Evolutionary conservation across 1,140 invertebrate genomes (phyloP).

Genomic region (Caenorhabditis briggsae): DNA sequence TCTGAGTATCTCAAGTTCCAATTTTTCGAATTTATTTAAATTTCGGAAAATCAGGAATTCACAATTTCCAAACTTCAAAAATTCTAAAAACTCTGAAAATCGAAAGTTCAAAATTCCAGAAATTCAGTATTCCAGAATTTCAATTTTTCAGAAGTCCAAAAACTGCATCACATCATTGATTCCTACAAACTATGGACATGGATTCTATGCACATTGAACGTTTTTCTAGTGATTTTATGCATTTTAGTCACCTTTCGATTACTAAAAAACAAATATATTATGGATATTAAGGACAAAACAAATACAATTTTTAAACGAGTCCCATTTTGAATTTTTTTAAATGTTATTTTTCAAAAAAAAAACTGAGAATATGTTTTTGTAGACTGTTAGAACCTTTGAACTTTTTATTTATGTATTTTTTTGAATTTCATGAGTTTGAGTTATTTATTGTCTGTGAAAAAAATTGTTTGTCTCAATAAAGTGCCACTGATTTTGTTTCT

Average conservation of each 20-base stretch:
- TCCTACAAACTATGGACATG: slow-evolving; percentile 28
- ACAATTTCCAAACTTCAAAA: too few species aligned
- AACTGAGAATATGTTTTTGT: not conserved
- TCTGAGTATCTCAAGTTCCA: too few species aligned
- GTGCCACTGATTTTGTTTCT: not conserved
- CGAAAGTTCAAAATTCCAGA: too few species aligned
- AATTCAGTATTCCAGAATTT: too few species aligned
- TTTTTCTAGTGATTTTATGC: not conserved
- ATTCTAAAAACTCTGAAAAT: too few species aligned
- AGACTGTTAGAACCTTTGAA: not conserved
- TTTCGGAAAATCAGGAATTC: too few species aligned
- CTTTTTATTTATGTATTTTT: not conserved
- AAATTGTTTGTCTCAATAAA: not conserved
- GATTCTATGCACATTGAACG: slow-evolving; percentile 4
- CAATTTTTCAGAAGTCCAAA: slow-evolving; percentile 7
- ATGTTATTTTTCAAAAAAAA: not conserved
- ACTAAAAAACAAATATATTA: slow-evolving; percentile 42
- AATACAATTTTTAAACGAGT: slow-evolving; percentile 9
- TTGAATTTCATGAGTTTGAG: not conserved
- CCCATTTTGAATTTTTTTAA: slow-evolving; percentile 33
- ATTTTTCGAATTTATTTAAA: too few species aligned
- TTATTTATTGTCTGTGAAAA: not conserved
- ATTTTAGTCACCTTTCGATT: slow-evolving; percentile 24
- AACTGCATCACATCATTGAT: not conserved
- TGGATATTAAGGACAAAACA: slow-evolving; percentile 52